Percentiles rank a stretch among this genome's conserved stretches.
These are phyloP conservation scores for Caenorhabditis angaria DNA, from an alignment of 2,888 invertebrate genomes.

Conservation along the genomic window DNA sequence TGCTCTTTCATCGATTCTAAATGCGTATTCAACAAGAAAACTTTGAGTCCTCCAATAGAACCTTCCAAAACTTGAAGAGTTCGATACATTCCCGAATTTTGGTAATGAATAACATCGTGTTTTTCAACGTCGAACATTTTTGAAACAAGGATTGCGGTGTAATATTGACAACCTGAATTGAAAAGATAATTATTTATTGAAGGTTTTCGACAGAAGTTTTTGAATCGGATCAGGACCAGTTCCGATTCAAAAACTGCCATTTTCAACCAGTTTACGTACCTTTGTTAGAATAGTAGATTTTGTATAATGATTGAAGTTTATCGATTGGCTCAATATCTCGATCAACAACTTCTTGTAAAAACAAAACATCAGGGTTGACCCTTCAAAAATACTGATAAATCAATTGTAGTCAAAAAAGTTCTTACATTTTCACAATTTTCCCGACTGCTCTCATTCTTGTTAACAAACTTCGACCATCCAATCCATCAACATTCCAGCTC, in stretches of 20 bases:
- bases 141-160: slow-evolving; percentile 65
- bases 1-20: slow-evolving; percentile 77
- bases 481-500: slow-evolving; percentile 78
- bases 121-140: slow-evolving; percentile 63
- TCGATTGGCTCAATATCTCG: slow-evolving; percentile 74
- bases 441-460: slow-evolving; percentile 76
- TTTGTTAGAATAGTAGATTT: slow-evolving; percentile 72
- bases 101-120: slow-evolving; percentile 75
- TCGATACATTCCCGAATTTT: slow-evolving; percentile 75
- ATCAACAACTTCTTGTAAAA: slow-evolving; percentile 77
- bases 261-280: slow-evolving; percentile 70
- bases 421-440: slow-evolving; percentile 74
- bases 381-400: slow-evolving; percentile 67
- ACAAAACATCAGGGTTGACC: slow-evolving; percentile 76
- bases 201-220: no score
- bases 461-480: slow-evolving; percentile 75
- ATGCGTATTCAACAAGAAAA: slow-evolving; percentile 77
- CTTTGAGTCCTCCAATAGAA: slow-evolving; percentile 50
- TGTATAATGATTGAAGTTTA: slow-evolving; percentile 73
- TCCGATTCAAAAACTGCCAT: no score
- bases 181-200: no score
- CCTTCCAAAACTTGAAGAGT: slow-evolving; percentile 75
- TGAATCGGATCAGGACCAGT: no score
- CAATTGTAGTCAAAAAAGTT: neutral
- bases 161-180: slow-evolving; percentile 70